Percentiles rank a stretch among this genome's conserved stretches.
These are phyloP conservation scores for Diorhabda sublineata DNA, from an alignment of 1,140 invertebrate genomes.

Conservation along the genomic window DNA sequence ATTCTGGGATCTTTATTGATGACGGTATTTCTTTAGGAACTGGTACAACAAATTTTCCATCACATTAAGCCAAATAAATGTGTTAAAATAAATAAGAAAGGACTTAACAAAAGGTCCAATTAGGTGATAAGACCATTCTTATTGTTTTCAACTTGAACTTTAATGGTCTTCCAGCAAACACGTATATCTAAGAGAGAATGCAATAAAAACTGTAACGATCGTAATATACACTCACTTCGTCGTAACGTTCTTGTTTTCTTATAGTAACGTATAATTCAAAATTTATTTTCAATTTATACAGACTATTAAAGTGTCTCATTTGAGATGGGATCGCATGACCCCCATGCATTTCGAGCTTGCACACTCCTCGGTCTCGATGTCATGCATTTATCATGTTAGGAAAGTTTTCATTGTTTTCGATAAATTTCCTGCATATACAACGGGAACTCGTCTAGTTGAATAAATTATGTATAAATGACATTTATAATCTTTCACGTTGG, in stretches of 20 bases:
- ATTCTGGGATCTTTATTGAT: too few relatives aligned
- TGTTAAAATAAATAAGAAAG: too few relatives aligned
- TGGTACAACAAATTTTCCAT: too few relatives aligned
- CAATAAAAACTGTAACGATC: background rate
- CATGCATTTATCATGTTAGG: slow-evolving; percentile 17
- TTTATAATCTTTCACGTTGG: slow-evolving; percentile 6
- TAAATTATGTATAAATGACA: slow-evolving; percentile 10
- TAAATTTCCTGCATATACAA: slow-evolving; percentile 9
- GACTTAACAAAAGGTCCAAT: too few relatives aligned
- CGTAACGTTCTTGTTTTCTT: slow-evolving; percentile 7
- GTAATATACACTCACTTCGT: background rate
- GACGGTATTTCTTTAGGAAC: too few relatives aligned
- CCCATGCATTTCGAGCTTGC: slow-evolving; percentile 16
- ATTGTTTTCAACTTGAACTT: too few relatives aligned
- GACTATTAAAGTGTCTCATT: slow-evolving; percentile 19
- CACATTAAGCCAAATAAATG: too few relatives aligned
- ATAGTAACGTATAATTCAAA: slow-evolving; percentile 10
- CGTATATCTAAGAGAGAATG: background rate
- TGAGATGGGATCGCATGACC: slow-evolving; percentile 22
- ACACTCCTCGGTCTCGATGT: slow-evolving; percentile 10
- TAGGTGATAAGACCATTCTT: too few relatives aligned
- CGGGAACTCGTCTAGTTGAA: background rate
- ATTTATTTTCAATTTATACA: slow-evolving; percentile 23
- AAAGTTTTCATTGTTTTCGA: slow-evolving; percentile 18
- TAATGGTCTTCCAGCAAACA: background rate